Base-by-base conservation (phyloP, 2,888 invertebrate species). In the Agrochola lota region DNA sequence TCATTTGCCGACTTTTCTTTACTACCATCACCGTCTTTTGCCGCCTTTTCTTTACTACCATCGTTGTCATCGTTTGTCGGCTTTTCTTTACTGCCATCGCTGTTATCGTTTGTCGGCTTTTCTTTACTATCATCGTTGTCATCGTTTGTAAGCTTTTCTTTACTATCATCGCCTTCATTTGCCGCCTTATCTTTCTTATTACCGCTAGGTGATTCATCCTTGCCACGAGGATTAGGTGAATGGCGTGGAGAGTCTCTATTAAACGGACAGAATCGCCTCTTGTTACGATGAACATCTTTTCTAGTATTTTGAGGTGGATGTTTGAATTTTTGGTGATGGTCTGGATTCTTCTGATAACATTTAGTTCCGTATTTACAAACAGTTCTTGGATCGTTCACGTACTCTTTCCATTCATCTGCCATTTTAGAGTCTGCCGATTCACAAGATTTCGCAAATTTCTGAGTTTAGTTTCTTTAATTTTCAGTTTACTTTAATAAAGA, bases 271-370 rank as follows among this genome's bases (percentile, higher is more conserved):
- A 90, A 92, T 7, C 94, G 91, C 43, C 90, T 91, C 35, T 89
- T 89, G 52, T 84, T 85, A 57, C 85, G 88, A 72, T 90, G 91
- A 7, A 43, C 74, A 46, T 81, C 89, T 69, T 85, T 90, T 88
- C 91, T 90, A 30, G 82, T 92, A 91, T 92, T 94, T 75, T 84
- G 94, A 67, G 97, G 96, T 20, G 98, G 98, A 93, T 99, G 99
- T 94, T 98, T 98, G 87, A 97, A 99, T 90, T 97, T 98, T 78
- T 97, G 95, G 76, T 97, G 97, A 95, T 99, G 99, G 0, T 96
- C 95, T 0, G 98, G 96, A 96, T 98, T 99, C 91, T 97, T 98
- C 91, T 98, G 98, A 93, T 98, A 99, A 93, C 99, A 99, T 87
- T 98, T 97, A 9, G 92, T 93, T 72, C 98, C 98, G 92, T 98